Base-by-base conservation (phyloP, 1,140 invertebrate species). In the Andricus grossulariae region DNA sequence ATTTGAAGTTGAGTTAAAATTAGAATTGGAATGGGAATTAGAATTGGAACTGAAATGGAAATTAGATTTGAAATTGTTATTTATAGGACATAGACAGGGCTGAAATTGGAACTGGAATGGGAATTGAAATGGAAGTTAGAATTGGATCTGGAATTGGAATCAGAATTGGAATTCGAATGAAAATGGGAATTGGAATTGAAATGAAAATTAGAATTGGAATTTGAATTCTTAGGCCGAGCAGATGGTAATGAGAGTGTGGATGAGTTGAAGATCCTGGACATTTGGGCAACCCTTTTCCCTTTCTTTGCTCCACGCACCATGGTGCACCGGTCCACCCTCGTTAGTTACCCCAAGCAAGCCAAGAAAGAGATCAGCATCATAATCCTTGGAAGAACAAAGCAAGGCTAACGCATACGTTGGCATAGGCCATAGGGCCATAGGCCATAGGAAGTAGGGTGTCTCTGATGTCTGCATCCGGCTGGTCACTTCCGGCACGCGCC, bases 401-500 rank as follows among this genome's bases (percentile, higher is more conserved):
- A 82, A 82, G 74, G 55, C 51, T 50, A 16, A 54, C 19, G 78
- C 74, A 77, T 32, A 32, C 25, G 0, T 32, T 32, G 25, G 25
- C 25, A 32, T 32, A 32, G 25, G 25, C 25, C 25, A 32, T 32
- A 32, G 25, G 3, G 25, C 25, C 25, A 25, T 25, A 72, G 60
- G 51, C 70, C 72, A 72, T 66, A 66, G 16, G 71, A 79, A 83
- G 80, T 76, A 84, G 85, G 83, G 82, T 86, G 84, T 85, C 89
- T 91, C 90, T 80, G 86, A 87, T 90, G 87, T 88, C 90, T 90
- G 85, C 88, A 91, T 91, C 90, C 90, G 90, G 88, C 87, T 90
- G 90, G 90, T 90, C 90, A 91, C 88, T 91, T 91, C 90, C 90
- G 90, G 90, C 88, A 90, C 90, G 87, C 90, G 90, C 80, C 84